Percentiles rank a stretch among this genome's conserved stretches.
These are phyloP conservation scores for Dasypolia templi DNA, from an alignment of 2,888 invertebrate species.

Conservation along the genomic window DNA sequence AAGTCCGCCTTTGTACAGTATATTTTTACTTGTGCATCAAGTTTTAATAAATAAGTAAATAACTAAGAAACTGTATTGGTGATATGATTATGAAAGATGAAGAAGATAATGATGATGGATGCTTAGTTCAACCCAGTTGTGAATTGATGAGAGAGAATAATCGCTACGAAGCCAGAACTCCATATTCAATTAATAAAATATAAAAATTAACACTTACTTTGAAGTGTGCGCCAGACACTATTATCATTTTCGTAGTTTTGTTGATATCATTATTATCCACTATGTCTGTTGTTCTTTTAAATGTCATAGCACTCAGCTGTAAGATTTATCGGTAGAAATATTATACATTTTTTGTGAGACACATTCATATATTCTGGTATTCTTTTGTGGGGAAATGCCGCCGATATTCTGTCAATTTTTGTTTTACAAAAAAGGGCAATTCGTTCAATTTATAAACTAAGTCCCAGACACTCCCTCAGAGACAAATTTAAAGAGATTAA, in stretches of 20 bases:
- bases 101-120: background rate
- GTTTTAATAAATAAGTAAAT: too few species aligned
- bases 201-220: slow-evolving; percentile 70
- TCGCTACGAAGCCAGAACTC: background rate
- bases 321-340: background rate
- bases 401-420: too few species aligned
- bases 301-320: slow-evolving; percentile 71
- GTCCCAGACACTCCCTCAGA: too few species aligned
- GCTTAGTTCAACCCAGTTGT: background rate
- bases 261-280: slow-evolving; percentile 72
- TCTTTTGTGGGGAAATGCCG: too few species aligned
- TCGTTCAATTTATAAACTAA: too few species aligned
- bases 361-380: background rate
- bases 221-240: slow-evolving; percentile 74
- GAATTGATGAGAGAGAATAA: background rate
- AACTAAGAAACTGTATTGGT: too few species aligned
- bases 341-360: background rate
- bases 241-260: slow-evolving; percentile 72
- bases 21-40: too few species aligned
- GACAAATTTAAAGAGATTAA: too few species aligned
- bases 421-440: too few species aligned
- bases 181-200: background rate
- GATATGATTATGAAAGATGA: background rate
- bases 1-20: too few species aligned
- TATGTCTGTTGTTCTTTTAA: slow-evolving; percentile 72